Evolutionary conservation across 2,113 vertebrate genomes (phyloP).

Genomic region (Acrocephalus kingi): DNA sequence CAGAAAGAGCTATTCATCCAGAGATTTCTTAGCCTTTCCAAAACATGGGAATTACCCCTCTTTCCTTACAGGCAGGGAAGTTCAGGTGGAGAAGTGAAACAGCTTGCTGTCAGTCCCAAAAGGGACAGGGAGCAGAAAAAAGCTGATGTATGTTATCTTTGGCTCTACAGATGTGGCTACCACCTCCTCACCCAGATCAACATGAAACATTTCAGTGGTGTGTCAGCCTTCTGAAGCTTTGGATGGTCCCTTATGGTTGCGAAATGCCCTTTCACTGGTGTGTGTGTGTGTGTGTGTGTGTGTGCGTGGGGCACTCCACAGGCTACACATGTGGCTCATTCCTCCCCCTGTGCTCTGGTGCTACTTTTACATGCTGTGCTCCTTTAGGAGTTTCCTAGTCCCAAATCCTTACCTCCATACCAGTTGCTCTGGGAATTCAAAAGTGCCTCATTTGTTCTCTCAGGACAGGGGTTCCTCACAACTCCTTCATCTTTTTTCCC

Average conservation of each 20-base stretch:
- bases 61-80: not conserved
- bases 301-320: rapidly evolving
- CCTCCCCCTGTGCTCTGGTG: not conserved
- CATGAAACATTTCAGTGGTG: not conserved
- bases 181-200: not conserved
- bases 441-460: not conserved
- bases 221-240: not conserved
- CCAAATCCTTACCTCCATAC: not conserved
- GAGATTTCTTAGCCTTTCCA: not conserved
- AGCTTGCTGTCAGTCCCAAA: not conserved
- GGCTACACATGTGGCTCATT: not conserved
- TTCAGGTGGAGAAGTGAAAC: not conserved
- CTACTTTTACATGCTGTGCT: not conserved
- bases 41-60: not conserved
- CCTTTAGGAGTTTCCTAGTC: not conserved
- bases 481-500: not conserved
- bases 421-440: not conserved
- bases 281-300: rapidly evolving
- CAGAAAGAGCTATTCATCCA: not conserved
- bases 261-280: not conserved
- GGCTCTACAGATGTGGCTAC: not conserved
- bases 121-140: not conserved
- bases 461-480: not conserved
- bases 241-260: rapidly evolving
- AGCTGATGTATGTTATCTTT: not conserved